Evolutionary conservation across 2,888 invertebrate species (phyloP), one percentile per base, ranked within the genome.

Genomic region (Drosophila putrida): DNA sequence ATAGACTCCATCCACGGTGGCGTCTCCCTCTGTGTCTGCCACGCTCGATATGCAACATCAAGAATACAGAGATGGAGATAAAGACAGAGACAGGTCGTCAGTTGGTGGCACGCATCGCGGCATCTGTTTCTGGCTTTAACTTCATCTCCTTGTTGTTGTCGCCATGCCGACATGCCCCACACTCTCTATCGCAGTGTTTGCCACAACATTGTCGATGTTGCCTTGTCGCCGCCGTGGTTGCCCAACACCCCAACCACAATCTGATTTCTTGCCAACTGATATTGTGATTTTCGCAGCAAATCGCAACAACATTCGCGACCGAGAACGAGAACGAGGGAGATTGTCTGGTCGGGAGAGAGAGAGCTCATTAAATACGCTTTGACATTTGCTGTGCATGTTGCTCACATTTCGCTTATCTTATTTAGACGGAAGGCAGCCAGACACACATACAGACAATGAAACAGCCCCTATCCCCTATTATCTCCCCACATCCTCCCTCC

Each of bases 211-310:
- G 78, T 84, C 73, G 72, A 78, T 83, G 73, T 71, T 76, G 73
- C 47, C 53, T 65, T 78, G 81, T 73, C 68, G 86, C 74, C 78
- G 65, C 53, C 75, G 75, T 61, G 86, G 80, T 86, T 78, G 58
- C 27, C 38, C 43, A 13, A 6, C 39, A 6, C 54, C 60, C 36
- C 27, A 20, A 33, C 49, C 62, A 28, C 50, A 60, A 60, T 58
- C 75, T 82, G 86, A 88, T 83, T 71, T 85, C 88, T 83, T 82
- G 83, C 86, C 82, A 88, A 83, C 88, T 85, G 83, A 83, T 83
- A 85, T 88, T 74, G 62, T 83, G 86, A 83, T 82, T 88, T 85
- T 85, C 80, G 54, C 77, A 78, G 87, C 71, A 84, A 66, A 58
- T 57, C 68, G 73, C 63, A 77, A 35, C 67, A 51, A 60, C 51